phyloP scores from a whole-genome alignment of 2,888 invertebrate genomes.

The Pristionchus arcanus region DNA sequence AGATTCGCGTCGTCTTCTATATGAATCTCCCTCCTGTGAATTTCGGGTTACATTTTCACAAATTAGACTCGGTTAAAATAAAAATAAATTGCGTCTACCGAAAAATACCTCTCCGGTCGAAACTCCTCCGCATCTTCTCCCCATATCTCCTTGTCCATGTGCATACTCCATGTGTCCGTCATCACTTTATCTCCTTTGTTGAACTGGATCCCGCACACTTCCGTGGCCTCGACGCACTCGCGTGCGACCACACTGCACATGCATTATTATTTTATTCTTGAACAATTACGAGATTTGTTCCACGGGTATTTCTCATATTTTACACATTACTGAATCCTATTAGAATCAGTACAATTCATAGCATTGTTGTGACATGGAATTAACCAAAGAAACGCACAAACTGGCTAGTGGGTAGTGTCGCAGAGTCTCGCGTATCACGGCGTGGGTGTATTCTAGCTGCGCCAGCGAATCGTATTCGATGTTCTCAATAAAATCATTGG shows the following conservation, averaged over 20 bases:
- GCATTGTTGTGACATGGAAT: too few species aligned
- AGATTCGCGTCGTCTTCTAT: too few species aligned
- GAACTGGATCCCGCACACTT: background rate
- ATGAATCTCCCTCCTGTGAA: too few species aligned
- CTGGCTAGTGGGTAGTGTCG: conserved; percentile 72
- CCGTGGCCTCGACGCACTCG: conserved; percentile 38
- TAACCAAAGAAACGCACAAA: conserved; percentile 61
- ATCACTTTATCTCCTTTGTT: background rate
- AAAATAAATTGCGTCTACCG: too few species aligned
- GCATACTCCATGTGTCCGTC: conserved; percentile 50
- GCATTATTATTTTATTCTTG: too few species aligned
- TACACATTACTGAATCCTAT: too few species aligned
- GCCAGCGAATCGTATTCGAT: conserved; percentile 69
- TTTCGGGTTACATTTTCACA: too few species aligned
- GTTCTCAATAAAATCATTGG: conserved; percentile 14
- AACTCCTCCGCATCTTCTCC: conserved; percentile 53
- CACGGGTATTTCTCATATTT: too few species aligned
- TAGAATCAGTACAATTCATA: too few species aligned
- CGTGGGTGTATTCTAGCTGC: conserved; percentile 70
- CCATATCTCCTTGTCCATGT: conserved; percentile 51
- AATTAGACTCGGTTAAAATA: too few species aligned
- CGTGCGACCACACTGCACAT: conserved; percentile 31
- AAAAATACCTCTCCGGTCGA: conserved; percentile 53
- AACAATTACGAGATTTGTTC: too few species aligned
- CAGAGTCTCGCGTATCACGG: conserved; percentile 72